Percentiles rank a stretch among this genome's conserved stretches.
Evolutionary conservation across 1,140 invertebrate genomes (phyloP).

Genomic region (Lithobius niger): DNA sequence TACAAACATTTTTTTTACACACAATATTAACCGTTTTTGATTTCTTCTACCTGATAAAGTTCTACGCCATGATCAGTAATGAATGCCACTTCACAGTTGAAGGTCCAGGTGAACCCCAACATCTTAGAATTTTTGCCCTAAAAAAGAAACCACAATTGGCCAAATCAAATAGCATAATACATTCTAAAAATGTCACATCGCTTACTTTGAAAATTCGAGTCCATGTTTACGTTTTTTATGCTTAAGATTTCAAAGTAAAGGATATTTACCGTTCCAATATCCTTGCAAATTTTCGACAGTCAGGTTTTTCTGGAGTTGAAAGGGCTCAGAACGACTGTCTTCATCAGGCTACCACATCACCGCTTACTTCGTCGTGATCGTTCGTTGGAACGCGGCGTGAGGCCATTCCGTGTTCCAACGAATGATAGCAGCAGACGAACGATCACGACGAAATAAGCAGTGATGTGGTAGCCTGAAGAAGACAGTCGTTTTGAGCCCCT

Average conservation of each 20-base stretch:
- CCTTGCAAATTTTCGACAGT: not conserved
- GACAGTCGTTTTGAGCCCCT: too few species aligned
- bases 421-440: too few species aligned
- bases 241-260: too few species aligned
- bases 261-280: too few species aligned
- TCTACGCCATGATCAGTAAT: constrained; percentile 87
- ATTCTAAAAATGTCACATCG: not conserved
- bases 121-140: constrained; percentile 64
- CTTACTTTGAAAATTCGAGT: too few species aligned
- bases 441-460: too few species aligned
- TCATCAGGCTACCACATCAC: too few species aligned
- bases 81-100: constrained; percentile 69
- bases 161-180: not conserved
- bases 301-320: not conserved
- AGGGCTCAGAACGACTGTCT: not conserved
- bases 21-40: not conserved
- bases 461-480: too few species aligned
- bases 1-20: not conserved
- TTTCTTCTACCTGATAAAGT: constrained; percentile 53
- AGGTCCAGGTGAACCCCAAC: constrained; percentile 82
- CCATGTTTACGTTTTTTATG: too few species aligned
- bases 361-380: too few species aligned
- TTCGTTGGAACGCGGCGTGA: too few species aligned
- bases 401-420: too few species aligned
- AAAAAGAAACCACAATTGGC: constrained; percentile 10